phyloP scores from a whole-genome alignment of 2,888 invertebrate genomes.

The Seira musarum region DNA sequence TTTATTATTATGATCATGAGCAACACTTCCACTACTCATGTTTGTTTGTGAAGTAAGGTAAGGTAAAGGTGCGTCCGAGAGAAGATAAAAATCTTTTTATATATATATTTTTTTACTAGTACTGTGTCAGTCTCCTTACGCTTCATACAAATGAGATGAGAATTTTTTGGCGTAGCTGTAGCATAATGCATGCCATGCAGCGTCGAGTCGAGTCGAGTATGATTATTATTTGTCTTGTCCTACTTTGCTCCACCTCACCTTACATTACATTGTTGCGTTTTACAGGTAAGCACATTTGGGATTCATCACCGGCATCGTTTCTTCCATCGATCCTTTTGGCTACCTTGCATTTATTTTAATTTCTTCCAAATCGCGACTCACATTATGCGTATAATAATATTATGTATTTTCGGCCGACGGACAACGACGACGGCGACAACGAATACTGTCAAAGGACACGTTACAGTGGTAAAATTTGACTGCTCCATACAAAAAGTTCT shows the following conservation, averaged over 20 bases:
- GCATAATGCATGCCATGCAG: too few species aligned
- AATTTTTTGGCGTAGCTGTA: neutral
- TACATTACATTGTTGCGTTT: neutral
- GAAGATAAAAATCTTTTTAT: neutral
- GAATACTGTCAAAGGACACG: neutral
- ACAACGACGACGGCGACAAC: neutral
- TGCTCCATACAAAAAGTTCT: too few species aligned
- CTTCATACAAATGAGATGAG: neutral
- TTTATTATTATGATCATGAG: neutral
- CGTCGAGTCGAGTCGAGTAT: neutral
- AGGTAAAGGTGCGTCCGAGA: conserved; percentile 29
- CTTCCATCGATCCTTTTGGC: neutral
- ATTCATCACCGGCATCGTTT: neutral
- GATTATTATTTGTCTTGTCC: conserved; percentile 29
- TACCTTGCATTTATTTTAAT: neutral
- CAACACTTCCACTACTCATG: neutral
- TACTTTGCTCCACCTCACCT: conserved; percentile 47
- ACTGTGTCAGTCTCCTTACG: neutral
- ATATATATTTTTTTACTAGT: neutral
- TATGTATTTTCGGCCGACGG: too few species aligned
- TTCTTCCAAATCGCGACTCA: neutral
- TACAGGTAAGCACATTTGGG: neutral
- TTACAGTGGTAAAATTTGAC: too few species aligned
- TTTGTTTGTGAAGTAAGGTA: conserved; percentile 13
- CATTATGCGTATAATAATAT: neutral